These are phyloP conservation scores for Urocynchramus pylzowi DNA, from an alignment of 2,113 vertebrate genomes.

Conservation along the genomic window DNA sequence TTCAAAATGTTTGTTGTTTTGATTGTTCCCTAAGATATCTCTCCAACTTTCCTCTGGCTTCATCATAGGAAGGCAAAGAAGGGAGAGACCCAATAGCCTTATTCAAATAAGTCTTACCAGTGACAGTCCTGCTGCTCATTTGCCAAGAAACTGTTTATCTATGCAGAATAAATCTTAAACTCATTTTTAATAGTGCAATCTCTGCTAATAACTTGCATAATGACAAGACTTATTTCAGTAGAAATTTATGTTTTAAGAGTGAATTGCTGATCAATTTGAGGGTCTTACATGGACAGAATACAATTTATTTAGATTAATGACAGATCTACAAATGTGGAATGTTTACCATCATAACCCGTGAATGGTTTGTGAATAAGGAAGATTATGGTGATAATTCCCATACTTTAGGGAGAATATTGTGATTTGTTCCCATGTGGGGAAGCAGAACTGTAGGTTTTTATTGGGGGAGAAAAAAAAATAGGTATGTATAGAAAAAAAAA, in stretches of 20 bases:
- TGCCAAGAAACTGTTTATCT: slow-evolving; percentile 33
- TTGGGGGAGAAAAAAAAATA: not conserved
- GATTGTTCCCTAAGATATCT: slow-evolving; percentile 21
- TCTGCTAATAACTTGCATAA: slow-evolving; percentile 1
- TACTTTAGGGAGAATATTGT: not conserved
- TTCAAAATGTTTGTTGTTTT: slow-evolving; percentile 46
- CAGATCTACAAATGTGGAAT: not conserved
- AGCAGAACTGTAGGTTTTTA: not conserved
- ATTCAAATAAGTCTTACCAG: not conserved
- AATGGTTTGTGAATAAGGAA: not conserved
- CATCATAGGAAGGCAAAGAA: not conserved
- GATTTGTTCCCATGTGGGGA: not conserved
- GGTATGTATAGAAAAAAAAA: not conserved
- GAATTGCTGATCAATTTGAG: not conserved
- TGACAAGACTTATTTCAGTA: not conserved
- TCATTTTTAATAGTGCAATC: not conserved
- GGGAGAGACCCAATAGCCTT: not conserved
- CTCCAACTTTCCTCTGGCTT: slow-evolving; percentile 47
- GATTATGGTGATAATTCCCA: not conserved
- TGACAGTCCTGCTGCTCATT: not conserved
- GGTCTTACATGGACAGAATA: not conserved
- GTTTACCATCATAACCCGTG: not conserved
- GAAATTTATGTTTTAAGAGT: not conserved
- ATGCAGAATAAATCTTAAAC: not conserved
- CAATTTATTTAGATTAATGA: not conserved